Conservation (phyloP, 2,888 invertebrate species). For the Diogma glabrata region DNA sequence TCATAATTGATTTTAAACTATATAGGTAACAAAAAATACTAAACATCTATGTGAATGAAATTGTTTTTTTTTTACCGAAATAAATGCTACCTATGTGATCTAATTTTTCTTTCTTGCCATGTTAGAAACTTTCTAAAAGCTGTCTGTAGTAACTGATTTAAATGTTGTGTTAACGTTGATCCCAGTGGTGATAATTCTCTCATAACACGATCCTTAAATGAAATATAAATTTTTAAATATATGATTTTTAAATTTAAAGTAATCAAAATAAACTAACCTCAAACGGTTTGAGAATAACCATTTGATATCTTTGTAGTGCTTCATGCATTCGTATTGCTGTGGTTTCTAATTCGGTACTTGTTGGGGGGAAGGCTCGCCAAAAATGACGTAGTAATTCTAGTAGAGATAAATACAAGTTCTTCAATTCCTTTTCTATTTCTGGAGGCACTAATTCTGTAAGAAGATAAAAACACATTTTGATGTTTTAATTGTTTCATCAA, state of each 20-base stretch:
- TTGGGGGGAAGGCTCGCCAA: slow-evolving; percentile 87
- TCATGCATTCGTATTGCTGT: slow-evolving; percentile 80
- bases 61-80: not conserved
- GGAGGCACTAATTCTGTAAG: slow-evolving; percentile 71
- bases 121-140: slow-evolving; percentile 76
- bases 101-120: slow-evolving; percentile 68
- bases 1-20: no score
- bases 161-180: slow-evolving; percentile 68
- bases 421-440: slow-evolving; percentile 73
- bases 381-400: slow-evolving; percentile 87
- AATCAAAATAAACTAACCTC: slow-evolving; percentile 44
- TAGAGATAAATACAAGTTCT: slow-evolving; percentile 72
- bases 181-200: slow-evolving; percentile 71
- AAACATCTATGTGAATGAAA: not conserved
- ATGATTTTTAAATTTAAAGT: not conserved
- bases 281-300: slow-evolving; percentile 72
- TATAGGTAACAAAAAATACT: slow-evolving; percentile 4
- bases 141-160: slow-evolving; percentile 75
- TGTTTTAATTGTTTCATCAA: not conserved
- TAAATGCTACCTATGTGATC: slow-evolving; percentile 35
- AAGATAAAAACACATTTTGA: not conserved
- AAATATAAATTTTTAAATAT: slow-evolving; percentile 5
- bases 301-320: slow-evolving; percentile 77
- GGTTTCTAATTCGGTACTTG: slow-evolving; percentile 59
- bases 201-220: slow-evolving; percentile 60